Evolutionary conservation across 1,140 invertebrate species (phyloP), one percentile per base, ranked within the genome.

Genomic region (roundworm (Caenorhabditis elegans)): DNA sequence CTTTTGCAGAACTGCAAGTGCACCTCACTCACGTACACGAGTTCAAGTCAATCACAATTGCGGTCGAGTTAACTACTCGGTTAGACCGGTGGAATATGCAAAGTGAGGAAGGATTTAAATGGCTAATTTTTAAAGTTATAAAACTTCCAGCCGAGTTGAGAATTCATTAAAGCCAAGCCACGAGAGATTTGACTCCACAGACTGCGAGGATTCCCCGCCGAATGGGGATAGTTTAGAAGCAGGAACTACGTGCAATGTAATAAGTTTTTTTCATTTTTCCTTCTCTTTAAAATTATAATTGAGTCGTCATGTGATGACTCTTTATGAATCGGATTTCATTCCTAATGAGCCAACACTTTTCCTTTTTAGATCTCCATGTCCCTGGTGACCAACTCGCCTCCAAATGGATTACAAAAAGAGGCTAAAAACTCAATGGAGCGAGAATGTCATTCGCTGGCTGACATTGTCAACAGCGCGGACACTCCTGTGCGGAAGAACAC

Each of bases 1-100:
- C 36, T 39, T 65, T 65, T 80, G 76, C 65, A 87, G 86, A 80
- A 89, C 86, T 70, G 83, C 86, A 22, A 87, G 87, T 83, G 86
- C 85, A 39, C 86, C 86, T 15, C 83, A 78, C n/a, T 77, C 82
- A 70, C 46, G 86, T 53, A 82, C 80, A 26, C 51, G 87, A 60
- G 70, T 76, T 46, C 81, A 82, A 55, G 75, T 78, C 48, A 78
- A 77, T 24, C 81, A 82, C 55, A 78, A 47, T 39, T 47, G 46
- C 28, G 77, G 76, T 43, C 22, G 82, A 43, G 60, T 78, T 3
- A 83, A 83, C 55, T 83, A 83, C 48, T 83, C 82, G 28, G 82
- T 83, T 10, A 39, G 82, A 53, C 82, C 82, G 48, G 43, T 83
- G 24, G 77, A 83, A 19, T 78, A 83, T 51, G 43, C 53, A 43